These are phyloP conservation scores for Pteropus rufus DNA, from an alignment of 2,797 vertebrate genomes.

Conservation along the genomic window DNA sequence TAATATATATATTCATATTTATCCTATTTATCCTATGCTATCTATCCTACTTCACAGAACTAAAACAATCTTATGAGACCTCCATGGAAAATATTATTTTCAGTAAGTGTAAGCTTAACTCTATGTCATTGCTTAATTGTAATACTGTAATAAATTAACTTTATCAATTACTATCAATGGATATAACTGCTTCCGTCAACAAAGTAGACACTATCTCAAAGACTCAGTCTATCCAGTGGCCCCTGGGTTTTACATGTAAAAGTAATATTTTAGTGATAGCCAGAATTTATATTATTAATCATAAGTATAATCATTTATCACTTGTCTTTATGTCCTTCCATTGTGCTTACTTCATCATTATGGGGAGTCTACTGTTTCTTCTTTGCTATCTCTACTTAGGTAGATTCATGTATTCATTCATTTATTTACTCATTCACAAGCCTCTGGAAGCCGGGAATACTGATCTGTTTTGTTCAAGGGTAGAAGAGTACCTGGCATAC, in stretches of 20 bases:
- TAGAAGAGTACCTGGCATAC: background rate
- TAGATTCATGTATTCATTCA: background rate
- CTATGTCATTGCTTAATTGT: background rate
- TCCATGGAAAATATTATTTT: background rate
- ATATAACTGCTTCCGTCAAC: background rate
- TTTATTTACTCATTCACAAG: background rate
- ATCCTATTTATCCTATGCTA: background rate
- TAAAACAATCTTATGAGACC: background rate
- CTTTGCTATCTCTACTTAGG: background rate
- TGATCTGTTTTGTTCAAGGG: background rate
- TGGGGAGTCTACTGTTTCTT: background rate
- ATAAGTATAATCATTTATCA: background rate
- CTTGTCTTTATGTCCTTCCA: background rate
- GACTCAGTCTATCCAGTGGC: background rate
- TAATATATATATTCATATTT: no score
- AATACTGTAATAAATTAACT: background rate
- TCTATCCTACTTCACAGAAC: background rate
- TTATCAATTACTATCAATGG: background rate
- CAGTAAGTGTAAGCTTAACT: background rate
- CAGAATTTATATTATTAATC: background rate
- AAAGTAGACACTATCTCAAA: background rate
- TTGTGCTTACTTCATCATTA: background rate
- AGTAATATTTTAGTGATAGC: background rate
- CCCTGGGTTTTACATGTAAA: background rate
- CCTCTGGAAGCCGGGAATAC: background rate